Evolutionary conservation across 2,113 vertebrate species (phyloP).

Genomic region (Saguinus midas): DNA sequence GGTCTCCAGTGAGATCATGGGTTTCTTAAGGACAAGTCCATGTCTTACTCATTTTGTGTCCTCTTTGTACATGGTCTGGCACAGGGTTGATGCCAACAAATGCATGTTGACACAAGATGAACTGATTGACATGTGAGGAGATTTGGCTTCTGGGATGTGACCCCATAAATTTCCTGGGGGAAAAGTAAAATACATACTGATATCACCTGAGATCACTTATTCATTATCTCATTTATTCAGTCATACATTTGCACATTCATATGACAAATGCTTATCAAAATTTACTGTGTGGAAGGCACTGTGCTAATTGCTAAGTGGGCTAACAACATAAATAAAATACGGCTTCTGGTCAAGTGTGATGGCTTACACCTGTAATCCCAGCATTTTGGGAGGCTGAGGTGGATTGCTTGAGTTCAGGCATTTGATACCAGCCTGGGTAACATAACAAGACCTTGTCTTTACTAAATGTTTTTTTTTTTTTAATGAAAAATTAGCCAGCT

Average conservation of each 20-base stretch:
- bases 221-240: background rate
- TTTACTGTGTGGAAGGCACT: background rate
- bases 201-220: background rate
- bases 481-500: no score
- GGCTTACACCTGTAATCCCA: no score
- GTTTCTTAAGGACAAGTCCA: background rate
- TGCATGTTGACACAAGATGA: background rate
- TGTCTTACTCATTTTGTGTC: background rate
- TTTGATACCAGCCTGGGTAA: no score
- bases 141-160: background rate
- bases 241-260: background rate
- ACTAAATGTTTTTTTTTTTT: no score
- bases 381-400: no score
- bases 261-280: background rate
- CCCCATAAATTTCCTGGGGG: background rate
- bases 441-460: no score
- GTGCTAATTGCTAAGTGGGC: background rate
- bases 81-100: background rate
- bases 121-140: background rate
- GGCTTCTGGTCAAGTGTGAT: background rate
- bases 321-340: background rate
- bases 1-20: background rate
- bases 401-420: no score
- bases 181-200: background rate
- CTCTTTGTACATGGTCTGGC: background rate